phyloP scores from a whole-genome alignment of 37 sponge, comb jelly and placozoan genomes.

The Crambe crambe region DNA sequence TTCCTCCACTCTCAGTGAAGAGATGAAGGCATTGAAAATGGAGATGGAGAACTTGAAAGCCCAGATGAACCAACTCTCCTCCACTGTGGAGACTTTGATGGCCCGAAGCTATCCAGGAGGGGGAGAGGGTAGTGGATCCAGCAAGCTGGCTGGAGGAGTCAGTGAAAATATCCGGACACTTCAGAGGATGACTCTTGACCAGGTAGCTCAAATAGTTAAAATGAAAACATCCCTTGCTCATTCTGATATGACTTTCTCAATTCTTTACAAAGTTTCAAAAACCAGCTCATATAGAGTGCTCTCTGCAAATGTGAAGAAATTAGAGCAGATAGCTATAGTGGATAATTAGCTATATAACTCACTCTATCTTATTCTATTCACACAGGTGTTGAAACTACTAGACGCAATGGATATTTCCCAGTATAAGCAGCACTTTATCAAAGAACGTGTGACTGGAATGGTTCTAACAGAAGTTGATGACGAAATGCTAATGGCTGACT shows the following conservation, averaged over 20 bases:
- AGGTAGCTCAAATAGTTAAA: too few species aligned
- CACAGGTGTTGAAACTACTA: slow-evolving; percentile 18
- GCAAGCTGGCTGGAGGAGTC: not conserved
- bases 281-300: too few species aligned
- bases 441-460: slow-evolving; percentile 25
- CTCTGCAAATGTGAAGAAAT: too few species aligned
- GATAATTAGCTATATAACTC: too few species aligned
- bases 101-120: too few species aligned
- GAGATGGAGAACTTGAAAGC: not conserved
- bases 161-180: not conserved
- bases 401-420: slow-evolving; percentile 11
- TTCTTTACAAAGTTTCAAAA: too few species aligned
- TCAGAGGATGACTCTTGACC: not conserved
- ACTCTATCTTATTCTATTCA: not conserved
- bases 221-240: too few species aligned
- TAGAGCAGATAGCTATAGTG: too few species aligned
- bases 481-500: slow-evolving; percentile 24
- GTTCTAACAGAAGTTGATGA: slow-evolving; percentile 26
- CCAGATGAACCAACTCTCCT: not conserved
- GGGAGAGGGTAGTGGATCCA: too few species aligned
- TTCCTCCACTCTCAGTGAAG: not conserved
- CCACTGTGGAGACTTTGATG: not conserved
- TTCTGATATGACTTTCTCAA: too few species aligned
- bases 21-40: not conserved
- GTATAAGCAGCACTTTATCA: slow-evolving; percentile 10